Percentiles rank a stretch among this genome's conserved stretches.
phyloP scores from a whole-genome alignment of 2,113 vertebrate genomes.

The Oreochromis spilurus region DNA sequence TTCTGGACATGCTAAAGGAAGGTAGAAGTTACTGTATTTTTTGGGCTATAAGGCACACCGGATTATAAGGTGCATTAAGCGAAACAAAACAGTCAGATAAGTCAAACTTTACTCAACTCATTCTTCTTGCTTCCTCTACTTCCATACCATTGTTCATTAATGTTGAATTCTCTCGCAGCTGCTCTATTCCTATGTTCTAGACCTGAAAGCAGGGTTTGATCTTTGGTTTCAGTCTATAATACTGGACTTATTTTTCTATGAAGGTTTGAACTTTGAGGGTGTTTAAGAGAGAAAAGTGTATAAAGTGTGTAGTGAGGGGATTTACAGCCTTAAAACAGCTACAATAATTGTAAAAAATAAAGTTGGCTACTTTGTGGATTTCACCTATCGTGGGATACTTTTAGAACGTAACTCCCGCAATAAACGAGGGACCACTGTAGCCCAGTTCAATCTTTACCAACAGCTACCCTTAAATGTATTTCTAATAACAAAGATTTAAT shows the following conservation, averaged over 20 bases:
- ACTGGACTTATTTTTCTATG: background rate
- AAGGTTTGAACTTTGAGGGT: background rate
- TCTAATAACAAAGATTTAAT: background rate
- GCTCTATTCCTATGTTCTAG: background rate
- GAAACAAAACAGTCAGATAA: background rate
- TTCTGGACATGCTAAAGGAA: background rate
- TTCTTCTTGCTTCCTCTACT: background rate
- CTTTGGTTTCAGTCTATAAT: background rate
- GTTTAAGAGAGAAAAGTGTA: background rate
- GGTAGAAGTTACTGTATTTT: background rate
- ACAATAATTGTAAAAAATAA: background rate
- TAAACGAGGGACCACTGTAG: background rate
- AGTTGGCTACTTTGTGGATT: background rate
- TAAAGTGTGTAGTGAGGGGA: background rate
- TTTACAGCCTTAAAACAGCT: background rate
- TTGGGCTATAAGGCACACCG: background rate
- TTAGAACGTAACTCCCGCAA: rapidly evolving
- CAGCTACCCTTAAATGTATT: background rate
- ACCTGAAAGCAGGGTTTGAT: background rate
- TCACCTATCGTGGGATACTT: rapidly evolving
- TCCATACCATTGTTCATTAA: background rate
- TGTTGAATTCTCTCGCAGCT: background rate
- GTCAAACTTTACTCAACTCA: background rate
- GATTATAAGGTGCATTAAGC: background rate
- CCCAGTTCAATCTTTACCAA: background rate